Percentiles rank a stretch among this genome's conserved stretches.
Conservation (phyloP, 2,888 invertebrate species). For the Aplocera efformata region DNA sequence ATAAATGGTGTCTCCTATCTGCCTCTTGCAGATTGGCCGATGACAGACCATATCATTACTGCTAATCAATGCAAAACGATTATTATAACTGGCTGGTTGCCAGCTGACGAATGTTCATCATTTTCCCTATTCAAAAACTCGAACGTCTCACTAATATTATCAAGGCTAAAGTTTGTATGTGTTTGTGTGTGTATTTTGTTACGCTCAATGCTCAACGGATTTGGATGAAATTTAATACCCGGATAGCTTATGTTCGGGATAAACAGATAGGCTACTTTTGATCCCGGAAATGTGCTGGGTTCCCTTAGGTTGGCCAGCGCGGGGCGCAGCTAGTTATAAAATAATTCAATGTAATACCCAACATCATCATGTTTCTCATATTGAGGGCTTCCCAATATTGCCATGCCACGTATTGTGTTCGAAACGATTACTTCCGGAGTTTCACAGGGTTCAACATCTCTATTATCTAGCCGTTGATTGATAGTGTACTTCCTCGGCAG, state of each 20-base stretch:
- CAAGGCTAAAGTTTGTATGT: too few relatives aligned
- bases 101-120: not conserved
- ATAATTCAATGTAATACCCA: too few relatives aligned
- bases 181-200: too few relatives aligned
- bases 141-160: too few relatives aligned
- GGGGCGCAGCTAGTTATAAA: too few relatives aligned
- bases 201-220: too few relatives aligned
- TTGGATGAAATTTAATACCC: too few relatives aligned
- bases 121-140: not conserved
- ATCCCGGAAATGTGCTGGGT: too few relatives aligned
- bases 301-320: too few relatives aligned
- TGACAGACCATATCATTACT: constrained; percentile 8
- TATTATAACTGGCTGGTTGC: constrained; percentile 2
- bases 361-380: constrained; percentile 21
- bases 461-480: constrained; percentile 69
- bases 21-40: constrained; percentile 5
- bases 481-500: constrained; percentile 64
- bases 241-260: too few relatives aligned
- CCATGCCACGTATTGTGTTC: constrained; percentile 25
- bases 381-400: constrained; percentile 25
- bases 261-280: too few relatives aligned
- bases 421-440: constrained; percentile 56
- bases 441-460: constrained; percentile 63
- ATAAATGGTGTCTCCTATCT: constrained; percentile 24
- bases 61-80: constrained; percentile 8